A percentile compares a stretch with the other conserved stretches of the same genome.
These are phyloP conservation scores for Malacosoma neustria DNA, from an alignment of 2,888 invertebrate genomes.

Conservation along the genomic window DNA sequence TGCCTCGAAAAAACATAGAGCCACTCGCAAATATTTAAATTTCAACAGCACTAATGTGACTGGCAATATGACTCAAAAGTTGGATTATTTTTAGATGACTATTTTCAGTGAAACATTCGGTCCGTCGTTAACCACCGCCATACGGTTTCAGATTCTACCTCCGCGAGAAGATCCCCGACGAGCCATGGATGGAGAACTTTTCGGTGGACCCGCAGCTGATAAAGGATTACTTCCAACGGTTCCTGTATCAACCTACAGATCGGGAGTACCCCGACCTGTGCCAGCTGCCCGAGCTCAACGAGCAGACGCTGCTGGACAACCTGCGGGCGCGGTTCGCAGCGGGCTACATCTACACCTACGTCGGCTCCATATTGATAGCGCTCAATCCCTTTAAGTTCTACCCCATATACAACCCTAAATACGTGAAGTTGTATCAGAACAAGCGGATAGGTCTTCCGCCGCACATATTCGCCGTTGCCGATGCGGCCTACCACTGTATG, in stretches of 20 bases:
- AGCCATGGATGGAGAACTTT: constrained; percentile 90
- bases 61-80: constrained; percentile 52
- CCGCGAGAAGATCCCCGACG: constrained; percentile 88
- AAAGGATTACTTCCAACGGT: constrained; percentile 92
- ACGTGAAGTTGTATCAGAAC: constrained; percentile 96
- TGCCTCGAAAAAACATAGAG: constrained; percentile 36
- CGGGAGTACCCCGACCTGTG: constrained; percentile 97
- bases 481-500: constrained; percentile 96
- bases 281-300: constrained; percentile 95
- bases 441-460: constrained; percentile 93
- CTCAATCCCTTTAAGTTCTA: constrained; percentile 96
- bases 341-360: constrained; percentile 97
- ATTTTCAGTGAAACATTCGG: constrained; percentile 6
- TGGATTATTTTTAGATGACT: constrained; percentile 30
- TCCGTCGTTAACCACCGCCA: constrained; percentile 6
- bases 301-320: constrained; percentile 93
- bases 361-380: constrained; percentile 95
- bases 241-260: constrained; percentile 93
- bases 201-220: constrained; percentile 93
- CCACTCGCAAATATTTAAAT: constrained; percentile 36
- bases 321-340: constrained; percentile 90
- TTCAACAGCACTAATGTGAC: constrained; percentile 19
- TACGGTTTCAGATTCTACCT: constrained; percentile 84
- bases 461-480: constrained; percentile 97
- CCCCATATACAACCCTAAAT: constrained; percentile 98